Conservation (phyloP, 1,140 invertebrate species). For the Bombus fervidus region DNA sequence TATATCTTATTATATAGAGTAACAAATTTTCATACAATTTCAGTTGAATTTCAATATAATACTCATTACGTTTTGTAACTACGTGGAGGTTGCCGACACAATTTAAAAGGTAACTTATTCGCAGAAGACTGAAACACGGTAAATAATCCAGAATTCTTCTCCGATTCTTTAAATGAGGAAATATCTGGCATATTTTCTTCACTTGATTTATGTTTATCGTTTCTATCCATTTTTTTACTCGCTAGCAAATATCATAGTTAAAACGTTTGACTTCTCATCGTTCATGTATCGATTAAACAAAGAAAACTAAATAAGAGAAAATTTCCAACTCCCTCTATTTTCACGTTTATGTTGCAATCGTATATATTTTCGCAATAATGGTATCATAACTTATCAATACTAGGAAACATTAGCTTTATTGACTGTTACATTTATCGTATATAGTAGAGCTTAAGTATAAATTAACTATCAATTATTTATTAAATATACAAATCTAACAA, state of each 20-base stretch:
- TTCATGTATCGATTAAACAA: slow-evolving; percentile 43
- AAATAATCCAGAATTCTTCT: not conserved
- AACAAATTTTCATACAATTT: no score
- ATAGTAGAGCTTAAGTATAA: not conserved
- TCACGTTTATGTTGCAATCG: not conserved
- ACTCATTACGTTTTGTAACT: slow-evolving; percentile 23
- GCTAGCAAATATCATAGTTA: not conserved
- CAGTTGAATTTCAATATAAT: no score
- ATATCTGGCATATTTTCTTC: not conserved
- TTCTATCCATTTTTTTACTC: not conserved
- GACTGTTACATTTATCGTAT: not conserved
- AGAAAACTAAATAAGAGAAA: not conserved
- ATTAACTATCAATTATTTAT: not conserved
- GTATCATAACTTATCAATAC: not conserved
- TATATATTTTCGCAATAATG: not conserved
- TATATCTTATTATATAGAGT: not conserved
- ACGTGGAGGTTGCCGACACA: slow-evolving; percentile 17
- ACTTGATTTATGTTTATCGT: not conserved
- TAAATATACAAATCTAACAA: not conserved
- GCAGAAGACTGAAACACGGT: no score
- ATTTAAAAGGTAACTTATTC: not conserved
- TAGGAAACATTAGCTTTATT: not conserved
- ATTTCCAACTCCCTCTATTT: not conserved
- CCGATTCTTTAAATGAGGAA: not conserved
- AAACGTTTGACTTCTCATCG: not conserved